phyloP scores from a whole-genome alignment of 1,140 invertebrate species.

The Riptortus pedestris region DNA sequence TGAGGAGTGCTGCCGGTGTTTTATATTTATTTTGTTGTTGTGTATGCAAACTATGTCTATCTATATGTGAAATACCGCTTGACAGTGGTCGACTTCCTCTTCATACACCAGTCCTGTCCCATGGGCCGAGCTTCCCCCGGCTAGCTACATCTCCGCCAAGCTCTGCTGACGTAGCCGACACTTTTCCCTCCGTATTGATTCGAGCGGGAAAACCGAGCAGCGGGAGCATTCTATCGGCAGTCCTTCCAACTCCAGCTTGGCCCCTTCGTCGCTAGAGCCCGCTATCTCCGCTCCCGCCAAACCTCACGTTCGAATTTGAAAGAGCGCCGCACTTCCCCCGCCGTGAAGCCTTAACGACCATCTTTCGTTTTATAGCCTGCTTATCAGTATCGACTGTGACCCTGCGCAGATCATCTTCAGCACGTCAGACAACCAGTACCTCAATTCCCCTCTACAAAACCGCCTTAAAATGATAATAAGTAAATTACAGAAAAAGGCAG shows the following conservation, averaged over 20 bases:
- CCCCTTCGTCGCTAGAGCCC: not conserved
- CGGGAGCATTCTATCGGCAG: not conserved
- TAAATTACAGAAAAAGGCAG: no score
- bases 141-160: not conserved
- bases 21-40: no score
- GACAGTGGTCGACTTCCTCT: constrained; percentile 5
- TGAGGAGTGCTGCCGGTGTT: no score
- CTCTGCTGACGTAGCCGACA: not conserved
- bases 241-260: not conserved
- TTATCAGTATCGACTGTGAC: no score
- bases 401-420: no score
- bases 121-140: constrained; percentile 3
- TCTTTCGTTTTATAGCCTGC: no score
- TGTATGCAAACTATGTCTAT: no score
- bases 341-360: no score
- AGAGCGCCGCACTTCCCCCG: not conserved
- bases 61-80: constrained; percentile 4
- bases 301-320: no score
- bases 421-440: no score
- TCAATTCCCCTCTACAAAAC: no score
- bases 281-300: not conserved
- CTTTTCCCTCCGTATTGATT: constrained; percentile 5
- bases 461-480: no score
- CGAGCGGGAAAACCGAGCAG: constrained; percentile 6
- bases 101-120: constrained; percentile 17